phyloP scores from a whole-genome alignment of 2,797 vertebrate genomes.

The Gila robusta region DNA sequence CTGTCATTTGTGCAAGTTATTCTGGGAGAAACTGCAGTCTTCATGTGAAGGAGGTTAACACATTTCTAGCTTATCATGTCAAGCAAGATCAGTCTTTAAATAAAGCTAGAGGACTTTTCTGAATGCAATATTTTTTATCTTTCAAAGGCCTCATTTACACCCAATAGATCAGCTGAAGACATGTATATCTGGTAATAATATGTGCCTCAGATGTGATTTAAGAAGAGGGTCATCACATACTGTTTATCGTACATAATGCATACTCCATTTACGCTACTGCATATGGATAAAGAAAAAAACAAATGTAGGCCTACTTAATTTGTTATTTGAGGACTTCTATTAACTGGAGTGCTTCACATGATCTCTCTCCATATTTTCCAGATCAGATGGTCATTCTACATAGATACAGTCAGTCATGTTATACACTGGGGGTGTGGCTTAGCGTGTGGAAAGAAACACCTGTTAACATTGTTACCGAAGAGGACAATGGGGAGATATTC shows the following conservation, averaged over 20 bases:
- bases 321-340: not conserved
- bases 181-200: not conserved
- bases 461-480: not conserved
- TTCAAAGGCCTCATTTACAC: not conserved
- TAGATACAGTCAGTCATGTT: not conserved
- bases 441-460: not conserved
- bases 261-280: not conserved
- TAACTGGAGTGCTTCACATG: not conserved
- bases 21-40: not conserved
- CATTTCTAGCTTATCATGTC: not conserved
- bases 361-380: not conserved
- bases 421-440: not conserved
- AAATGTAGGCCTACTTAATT: not conserved
- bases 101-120: not conserved
- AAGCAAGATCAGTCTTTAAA: not conserved
- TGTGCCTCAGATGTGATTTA: not conserved
- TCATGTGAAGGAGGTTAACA: not conserved
- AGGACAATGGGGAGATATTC: not conserved
- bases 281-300: not conserved
- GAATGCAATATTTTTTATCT: not conserved
- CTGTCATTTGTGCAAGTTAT: conserved; percentile 30
- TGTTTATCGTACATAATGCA: not conserved
- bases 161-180: not conserved
- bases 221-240: not conserved
- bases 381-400: not conserved